A percentile compares a stretch with the other conserved stretches of the same genome.
phyloP scores from a whole-genome alignment of 2,113 vertebrate species.

The Alectura lathami region DNA sequence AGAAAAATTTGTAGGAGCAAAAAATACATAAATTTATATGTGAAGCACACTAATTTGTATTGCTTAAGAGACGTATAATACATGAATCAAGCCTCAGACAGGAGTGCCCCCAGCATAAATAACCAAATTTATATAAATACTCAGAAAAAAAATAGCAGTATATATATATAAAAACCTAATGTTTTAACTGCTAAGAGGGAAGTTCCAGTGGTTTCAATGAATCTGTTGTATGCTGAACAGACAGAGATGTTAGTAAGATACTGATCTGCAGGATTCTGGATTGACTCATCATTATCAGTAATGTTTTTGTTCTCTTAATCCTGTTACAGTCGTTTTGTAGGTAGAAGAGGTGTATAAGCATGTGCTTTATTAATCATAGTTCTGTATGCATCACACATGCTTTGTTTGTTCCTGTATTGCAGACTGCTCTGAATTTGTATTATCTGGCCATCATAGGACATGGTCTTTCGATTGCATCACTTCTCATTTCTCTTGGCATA shows the following conservation, averaged over 20 bases:
- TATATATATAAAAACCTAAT: neutral
- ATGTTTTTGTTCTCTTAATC: neutral
- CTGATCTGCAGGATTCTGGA: neutral
- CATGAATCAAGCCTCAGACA: neutral
- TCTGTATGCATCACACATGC: neutral
- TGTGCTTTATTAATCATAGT: neutral
- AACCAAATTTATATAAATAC: neutral
- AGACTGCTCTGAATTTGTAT: slow-evolving; percentile 95
- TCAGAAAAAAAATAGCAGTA: neutral
- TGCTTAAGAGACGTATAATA: neutral
- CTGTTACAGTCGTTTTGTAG: neutral
- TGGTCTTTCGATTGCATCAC: slow-evolving; percentile 89
- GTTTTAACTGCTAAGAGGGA: neutral
- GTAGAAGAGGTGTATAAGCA: neutral
- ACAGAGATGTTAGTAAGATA: neutral
- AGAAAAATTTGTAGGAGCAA: neutral
- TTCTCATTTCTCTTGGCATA: slow-evolving; percentile 93
- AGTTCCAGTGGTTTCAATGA: neutral
- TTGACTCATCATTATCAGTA: neutral
- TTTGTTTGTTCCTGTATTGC: slow-evolving; percentile 63
- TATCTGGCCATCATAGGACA: slow-evolving; percentile 97
- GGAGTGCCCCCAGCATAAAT: neutral
- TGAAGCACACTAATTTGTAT: neutral
- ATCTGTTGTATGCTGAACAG: neutral
- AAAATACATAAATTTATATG: neutral